Conservation (phyloP, 2,113 vertebrate species). For the Lethenteron camtschaticum region DNA sequence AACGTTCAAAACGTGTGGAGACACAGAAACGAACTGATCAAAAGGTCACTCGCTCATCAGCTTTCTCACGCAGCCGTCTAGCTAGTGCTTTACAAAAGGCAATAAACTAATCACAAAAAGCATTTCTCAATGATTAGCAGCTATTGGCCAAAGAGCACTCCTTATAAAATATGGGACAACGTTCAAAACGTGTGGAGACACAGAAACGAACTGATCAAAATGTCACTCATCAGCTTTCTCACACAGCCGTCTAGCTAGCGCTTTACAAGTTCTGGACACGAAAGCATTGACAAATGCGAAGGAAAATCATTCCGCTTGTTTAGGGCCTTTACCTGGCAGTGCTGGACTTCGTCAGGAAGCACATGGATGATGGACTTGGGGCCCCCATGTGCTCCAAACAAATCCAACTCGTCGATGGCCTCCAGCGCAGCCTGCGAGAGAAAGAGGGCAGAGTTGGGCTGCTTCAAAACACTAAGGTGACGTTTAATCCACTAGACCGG, state of each 20-base stretch:
- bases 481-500: too few relatives aligned
- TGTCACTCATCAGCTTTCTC: too few relatives aligned
- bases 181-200: slow-evolving; percentile 7
- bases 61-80: background rate
- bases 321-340: slow-evolving; percentile 55
- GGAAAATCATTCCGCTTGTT: background rate
- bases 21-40: slow-evolving; percentile 8
- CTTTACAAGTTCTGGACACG: background rate
- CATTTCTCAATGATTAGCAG: too few relatives aligned
- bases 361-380: slow-evolving; percentile 90
- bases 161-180: background rate
- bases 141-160: background rate
- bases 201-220: slow-evolving; percentile 3
- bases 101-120: too few relatives aligned
- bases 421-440: slow-evolving; percentile 64
- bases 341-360: slow-evolving; percentile 81
- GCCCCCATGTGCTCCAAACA: slow-evolving; percentile 79
- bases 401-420: slow-evolving; percentile 87
- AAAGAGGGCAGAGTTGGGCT: background rate
- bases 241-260: too few relatives aligned
- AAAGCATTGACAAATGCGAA: too few relatives aligned
- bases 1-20: background rate
- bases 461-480: background rate
- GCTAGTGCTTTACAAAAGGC: background rate
- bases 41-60: background rate